Evolutionary conservation across 2,113 vertebrate genomes (phyloP).

Genomic region (Chloropsis hardwickii): DNA sequence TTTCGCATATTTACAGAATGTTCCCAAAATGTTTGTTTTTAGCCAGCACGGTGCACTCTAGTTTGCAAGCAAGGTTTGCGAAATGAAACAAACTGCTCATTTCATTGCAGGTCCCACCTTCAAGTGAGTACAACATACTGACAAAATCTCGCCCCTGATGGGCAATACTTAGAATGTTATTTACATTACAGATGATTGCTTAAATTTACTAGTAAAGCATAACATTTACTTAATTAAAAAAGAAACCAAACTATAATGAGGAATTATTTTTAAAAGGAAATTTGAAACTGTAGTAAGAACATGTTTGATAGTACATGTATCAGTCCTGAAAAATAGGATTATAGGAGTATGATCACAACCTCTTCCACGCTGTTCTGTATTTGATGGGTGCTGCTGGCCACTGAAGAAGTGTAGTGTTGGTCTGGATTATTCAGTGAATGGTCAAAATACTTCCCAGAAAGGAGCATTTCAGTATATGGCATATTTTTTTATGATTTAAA

Average conservation of each 20-base stretch:
- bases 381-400: background rate
- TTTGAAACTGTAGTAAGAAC: background rate
- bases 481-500: constrained; percentile 20
- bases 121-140: background rate
- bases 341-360: background rate
- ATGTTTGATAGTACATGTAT: background rate
- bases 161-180: background rate
- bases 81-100: background rate
- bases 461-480: background rate
- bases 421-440: background rate
- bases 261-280: background rate
- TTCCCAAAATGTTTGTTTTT: background rate
- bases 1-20: background rate
- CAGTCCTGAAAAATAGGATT: background rate
- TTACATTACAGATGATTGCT: background rate
- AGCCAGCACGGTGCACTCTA: background rate
- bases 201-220: background rate
- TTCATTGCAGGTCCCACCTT: constrained; percentile 26
- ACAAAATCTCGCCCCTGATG: background rate
- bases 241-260: background rate
- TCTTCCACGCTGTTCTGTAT: background rate
- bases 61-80: background rate
- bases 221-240: background rate
- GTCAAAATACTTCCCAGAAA: background rate
- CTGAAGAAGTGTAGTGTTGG: background rate